Evolutionary conservation across 2,797 vertebrate genomes (phyloP).

Genomic region (Merluccius polli): DNA sequence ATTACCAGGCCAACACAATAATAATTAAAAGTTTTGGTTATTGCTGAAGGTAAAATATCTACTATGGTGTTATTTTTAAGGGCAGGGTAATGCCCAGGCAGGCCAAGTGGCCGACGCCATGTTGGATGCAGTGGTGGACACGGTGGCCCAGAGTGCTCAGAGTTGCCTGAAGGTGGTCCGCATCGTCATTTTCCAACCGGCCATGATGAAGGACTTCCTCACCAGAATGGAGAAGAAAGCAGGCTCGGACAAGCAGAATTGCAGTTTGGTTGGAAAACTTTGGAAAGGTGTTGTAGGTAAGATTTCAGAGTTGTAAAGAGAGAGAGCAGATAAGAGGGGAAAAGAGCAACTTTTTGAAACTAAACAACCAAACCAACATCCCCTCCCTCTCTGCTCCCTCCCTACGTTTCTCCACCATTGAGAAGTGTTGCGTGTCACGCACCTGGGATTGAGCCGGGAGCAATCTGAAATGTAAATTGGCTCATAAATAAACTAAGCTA

Average conservation of each 20-base stretch:
- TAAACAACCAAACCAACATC: too few relatives aligned
- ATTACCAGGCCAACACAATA: not conserved
- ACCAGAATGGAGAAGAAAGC: conserved; percentile 75
- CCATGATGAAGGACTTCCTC: conserved; percentile 75
- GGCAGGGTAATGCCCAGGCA: conserved; percentile 65
- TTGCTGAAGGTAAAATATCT: not conserved
- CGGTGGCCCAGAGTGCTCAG: conserved; percentile 58
- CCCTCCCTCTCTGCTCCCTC: too few relatives aligned
- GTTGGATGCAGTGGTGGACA: conserved; percentile 77
- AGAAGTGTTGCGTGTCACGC: too few relatives aligned
- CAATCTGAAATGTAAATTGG: too few relatives aligned
- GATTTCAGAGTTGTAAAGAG: too few relatives aligned
- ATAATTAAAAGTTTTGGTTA: not conserved
- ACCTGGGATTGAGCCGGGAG: too few relatives aligned
- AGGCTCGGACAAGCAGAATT: conserved; percentile 13
- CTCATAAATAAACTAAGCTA: too few relatives aligned
- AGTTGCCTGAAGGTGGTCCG: conserved; percentile 71
- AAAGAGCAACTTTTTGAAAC: too few relatives aligned
- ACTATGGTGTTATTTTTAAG: conserved; percentile 53
- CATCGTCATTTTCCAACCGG: conserved; percentile 78
- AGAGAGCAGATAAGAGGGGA: too few relatives aligned
- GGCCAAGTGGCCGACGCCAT: conserved; percentile 77
- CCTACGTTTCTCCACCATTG: too few relatives aligned
- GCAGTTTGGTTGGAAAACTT: too few relatives aligned
- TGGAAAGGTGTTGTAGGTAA: fast-evolving